Conservation (phyloP, 2,113 vertebrate genomes). For the Nannobrachium achirus region DNA sequence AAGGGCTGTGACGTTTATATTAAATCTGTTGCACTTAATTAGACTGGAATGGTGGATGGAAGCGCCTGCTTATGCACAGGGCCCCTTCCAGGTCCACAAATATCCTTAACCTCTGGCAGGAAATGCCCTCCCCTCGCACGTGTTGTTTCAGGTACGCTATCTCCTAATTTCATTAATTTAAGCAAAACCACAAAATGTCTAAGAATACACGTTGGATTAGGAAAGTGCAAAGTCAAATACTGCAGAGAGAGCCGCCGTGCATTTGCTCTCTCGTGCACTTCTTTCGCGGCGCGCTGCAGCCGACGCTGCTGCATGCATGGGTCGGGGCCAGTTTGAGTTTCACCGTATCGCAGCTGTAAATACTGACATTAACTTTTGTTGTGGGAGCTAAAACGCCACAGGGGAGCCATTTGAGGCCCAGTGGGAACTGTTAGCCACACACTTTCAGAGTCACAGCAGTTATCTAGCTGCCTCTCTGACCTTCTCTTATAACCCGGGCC, state of each 20-base stretch:
- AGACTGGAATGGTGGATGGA: constrained; percentile 63
- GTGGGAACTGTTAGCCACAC: constrained; percentile 37
- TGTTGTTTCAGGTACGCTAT: constrained; percentile 61
- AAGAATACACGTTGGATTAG: constrained; percentile 16
- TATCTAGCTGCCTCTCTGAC: constrained; percentile 42
- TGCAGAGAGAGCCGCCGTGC: background rate
- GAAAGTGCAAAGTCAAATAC: constrained; percentile 32
- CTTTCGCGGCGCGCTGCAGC: constrained; percentile 9
- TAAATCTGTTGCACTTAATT: constrained; percentile 75
- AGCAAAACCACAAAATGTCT: constrained; percentile 33
- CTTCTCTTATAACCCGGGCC: constrained; percentile 45
- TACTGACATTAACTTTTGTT: constrained; percentile 46
- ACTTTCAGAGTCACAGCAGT: constrained; percentile 30
- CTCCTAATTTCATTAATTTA: constrained; percentile 46
- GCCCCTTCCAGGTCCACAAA: constrained; percentile 46
- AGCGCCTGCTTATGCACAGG: constrained; percentile 61
- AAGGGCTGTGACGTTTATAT: constrained; percentile 72
- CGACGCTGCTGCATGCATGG: constrained; percentile 1
- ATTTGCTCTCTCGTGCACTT: constrained; percentile 2
- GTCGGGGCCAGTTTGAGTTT: constrained; percentile 30
- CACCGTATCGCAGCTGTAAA: constrained; percentile 27
- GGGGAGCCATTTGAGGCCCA: constrained; percentile 49
- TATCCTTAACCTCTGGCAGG: constrained; percentile 28
- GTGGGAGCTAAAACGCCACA: constrained; percentile 41
- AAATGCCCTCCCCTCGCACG: constrained; percentile 16